A percentile compares a stretch with the other conserved stretches of the same genome.
These are phyloP conservation scores for Tolypeutes matacus DNA, from an alignment of 2,797 vertebrate species.

Conservation along the genomic window DNA sequence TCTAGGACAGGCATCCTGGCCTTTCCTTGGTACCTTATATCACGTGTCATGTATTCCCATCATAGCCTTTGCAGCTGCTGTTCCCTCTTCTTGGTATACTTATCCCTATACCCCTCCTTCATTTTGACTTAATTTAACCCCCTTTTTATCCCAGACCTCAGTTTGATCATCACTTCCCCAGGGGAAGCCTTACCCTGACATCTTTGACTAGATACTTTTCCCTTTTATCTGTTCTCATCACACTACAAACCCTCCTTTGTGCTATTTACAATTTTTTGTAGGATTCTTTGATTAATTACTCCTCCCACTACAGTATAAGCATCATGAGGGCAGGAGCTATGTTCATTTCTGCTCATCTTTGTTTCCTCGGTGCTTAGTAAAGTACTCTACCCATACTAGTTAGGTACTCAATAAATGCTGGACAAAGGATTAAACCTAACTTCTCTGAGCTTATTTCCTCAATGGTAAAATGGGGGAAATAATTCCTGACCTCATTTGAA, in stretches of 20 bases:
- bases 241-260: background rate
- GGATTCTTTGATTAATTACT: background rate
- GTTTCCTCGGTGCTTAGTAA: background rate
- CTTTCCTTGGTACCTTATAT: background rate
- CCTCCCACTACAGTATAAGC: background rate
- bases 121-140: background rate
- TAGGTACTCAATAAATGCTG: background rate
- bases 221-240: background rate
- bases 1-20: background rate
- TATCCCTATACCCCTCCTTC: background rate
- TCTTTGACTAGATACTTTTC: background rate
- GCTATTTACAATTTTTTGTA: background rate
- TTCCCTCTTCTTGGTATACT: background rate
- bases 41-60: background rate
- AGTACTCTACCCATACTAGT: background rate
- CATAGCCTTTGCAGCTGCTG: background rate
- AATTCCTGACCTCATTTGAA: background rate
- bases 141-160: background rate
- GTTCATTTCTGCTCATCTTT: background rate
- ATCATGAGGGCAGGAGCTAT: background rate
- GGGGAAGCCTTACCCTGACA: background rate
- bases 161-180: background rate
- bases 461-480: background rate
- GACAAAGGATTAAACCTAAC: background rate
- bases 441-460: constrained; percentile 21